These are phyloP conservation scores for Neelides folsomi DNA, from an alignment of 2,888 invertebrate species.

Conservation along the genomic window DNA sequence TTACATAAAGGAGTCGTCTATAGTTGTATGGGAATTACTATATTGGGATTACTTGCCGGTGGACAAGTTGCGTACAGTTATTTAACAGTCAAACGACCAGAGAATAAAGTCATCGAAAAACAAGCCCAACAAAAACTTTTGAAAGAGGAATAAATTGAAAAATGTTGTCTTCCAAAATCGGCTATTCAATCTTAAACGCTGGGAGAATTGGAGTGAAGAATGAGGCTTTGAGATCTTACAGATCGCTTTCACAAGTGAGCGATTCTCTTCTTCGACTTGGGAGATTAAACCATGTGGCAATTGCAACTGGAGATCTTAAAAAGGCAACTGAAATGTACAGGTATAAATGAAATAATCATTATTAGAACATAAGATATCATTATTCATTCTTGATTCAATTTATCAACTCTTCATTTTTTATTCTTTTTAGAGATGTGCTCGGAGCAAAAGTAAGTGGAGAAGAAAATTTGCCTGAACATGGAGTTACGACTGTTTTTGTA, in stretches of 20 bases:
- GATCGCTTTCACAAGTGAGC: not conserved
- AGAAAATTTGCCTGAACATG: conserved; percentile 43
- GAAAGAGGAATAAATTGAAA: conserved; percentile 38
- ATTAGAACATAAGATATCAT: not conserved
- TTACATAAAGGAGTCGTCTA: conserved; percentile 46
- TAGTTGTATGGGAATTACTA: conserved; percentile 45
- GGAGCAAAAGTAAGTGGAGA: conserved; percentile 42
- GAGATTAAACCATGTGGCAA: conserved; percentile 47
- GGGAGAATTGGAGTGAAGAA: not conserved
- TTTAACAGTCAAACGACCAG: conserved; percentile 42
- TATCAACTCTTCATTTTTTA: not conserved
- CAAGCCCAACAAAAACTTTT: conserved; percentile 40
- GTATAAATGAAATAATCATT: conserved; percentile 14
- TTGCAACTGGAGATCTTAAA: conserved; percentile 45
- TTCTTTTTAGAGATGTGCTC: conserved; percentile 39
- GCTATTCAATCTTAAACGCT: not conserved
- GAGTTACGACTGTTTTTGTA: conserved; percentile 49
- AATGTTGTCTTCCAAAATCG: not conserved
- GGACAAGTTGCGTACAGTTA: conserved; percentile 43
- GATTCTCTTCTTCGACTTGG: conserved; percentile 39
- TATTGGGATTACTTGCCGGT: conserved; percentile 41
- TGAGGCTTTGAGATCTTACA: not conserved
- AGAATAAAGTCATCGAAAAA: conserved; percentile 36
- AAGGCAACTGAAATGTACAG: conserved; percentile 41
- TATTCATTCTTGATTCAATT: not conserved